A percentile compares a stretch with the other conserved stretches of the same genome.
These are phyloP conservation scores for Drosophila macrospina DNA, from an alignment of 2,888 invertebrate genomes.

Conservation along the genomic window DNA sequence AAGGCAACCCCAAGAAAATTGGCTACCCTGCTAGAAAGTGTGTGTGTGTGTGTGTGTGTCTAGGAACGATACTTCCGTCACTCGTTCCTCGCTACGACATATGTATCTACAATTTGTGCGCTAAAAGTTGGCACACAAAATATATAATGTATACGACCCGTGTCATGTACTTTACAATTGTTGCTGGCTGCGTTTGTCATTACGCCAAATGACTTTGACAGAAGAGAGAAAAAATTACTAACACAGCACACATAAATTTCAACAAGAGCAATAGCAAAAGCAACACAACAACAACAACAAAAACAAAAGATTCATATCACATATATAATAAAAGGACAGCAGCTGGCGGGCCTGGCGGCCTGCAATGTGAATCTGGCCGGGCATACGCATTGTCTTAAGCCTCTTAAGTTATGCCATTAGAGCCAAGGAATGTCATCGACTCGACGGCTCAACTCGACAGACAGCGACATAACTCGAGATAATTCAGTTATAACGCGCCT, in stretches of 20 bases:
- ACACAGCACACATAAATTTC: constrained; percentile 48
- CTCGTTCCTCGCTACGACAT: not conserved
- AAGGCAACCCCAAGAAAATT: constrained; percentile 66
- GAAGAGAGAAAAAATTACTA: constrained; percentile 25
- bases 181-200: constrained; percentile 72
- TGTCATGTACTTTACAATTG: constrained; percentile 77
- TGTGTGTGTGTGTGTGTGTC: not conserved
- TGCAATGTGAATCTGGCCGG: constrained; percentile 23
- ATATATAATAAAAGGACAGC: constrained; percentile 41
- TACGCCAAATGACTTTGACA: constrained; percentile 69
- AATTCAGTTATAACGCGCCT: constrained; percentile 69
- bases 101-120: constrained; percentile 45
- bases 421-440: constrained; percentile 66
- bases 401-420: constrained; percentile 66
- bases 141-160: constrained; percentile 66
- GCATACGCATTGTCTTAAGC: constrained; percentile 63
- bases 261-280: constrained; percentile 27
- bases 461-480: constrained; percentile 68
- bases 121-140: constrained; percentile 60
- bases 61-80: constrained; percentile 1
- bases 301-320: constrained; percentile 7
- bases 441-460: constrained; percentile 34
- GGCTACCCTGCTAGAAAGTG: constrained; percentile 23
- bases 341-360: constrained; percentile 46
- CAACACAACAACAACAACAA: not conserved